These are phyloP conservation scores for Dinocampus coccinellae DNA, from an alignment of 2,888 invertebrate genomes.

Conservation along the genomic window DNA sequence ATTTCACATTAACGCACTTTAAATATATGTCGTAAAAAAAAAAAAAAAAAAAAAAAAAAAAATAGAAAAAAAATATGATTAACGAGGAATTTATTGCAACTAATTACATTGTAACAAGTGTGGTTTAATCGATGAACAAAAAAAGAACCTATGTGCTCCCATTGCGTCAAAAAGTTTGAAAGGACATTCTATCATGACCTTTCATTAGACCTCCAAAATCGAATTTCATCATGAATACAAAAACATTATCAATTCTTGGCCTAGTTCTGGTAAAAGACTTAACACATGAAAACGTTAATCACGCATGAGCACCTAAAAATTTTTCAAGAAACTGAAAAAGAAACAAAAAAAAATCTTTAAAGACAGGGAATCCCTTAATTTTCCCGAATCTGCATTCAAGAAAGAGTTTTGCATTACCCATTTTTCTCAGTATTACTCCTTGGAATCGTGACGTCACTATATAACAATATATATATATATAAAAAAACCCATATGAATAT, in stretches of 20 bases:
- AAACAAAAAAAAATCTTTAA: not conserved
- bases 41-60: not conserved
- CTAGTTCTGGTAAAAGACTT: not conserved
- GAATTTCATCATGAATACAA: slow-evolving; percentile 1
- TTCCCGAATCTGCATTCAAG: not conserved
- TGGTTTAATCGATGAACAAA: not conserved
- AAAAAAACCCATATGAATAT: not conserved
- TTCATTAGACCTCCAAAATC: not conserved
- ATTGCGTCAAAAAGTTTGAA: not conserved
- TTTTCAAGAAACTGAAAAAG: not conserved
- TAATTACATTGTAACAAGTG: not conserved
- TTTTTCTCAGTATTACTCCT: not conserved
- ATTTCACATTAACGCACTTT: not conserved
- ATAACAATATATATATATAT: not conserved
- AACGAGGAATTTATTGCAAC: not conserved
- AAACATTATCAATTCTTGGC: not conserved
- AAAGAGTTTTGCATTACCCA: not conserved
- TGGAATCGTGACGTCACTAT: not conserved
- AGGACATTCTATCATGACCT: not conserved
- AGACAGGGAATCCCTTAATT: not conserved
- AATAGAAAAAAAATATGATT: not conserved
- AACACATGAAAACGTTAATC: not conserved
- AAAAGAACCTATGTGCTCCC: not conserved
- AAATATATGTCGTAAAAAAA: too few relatives aligned
- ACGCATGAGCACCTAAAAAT: too few relatives aligned